Evolutionary conservation across 1,140 invertebrate species (phyloP), one percentile per base, ranked within the genome.

Genomic region (Rhysida immarginata): DNA sequence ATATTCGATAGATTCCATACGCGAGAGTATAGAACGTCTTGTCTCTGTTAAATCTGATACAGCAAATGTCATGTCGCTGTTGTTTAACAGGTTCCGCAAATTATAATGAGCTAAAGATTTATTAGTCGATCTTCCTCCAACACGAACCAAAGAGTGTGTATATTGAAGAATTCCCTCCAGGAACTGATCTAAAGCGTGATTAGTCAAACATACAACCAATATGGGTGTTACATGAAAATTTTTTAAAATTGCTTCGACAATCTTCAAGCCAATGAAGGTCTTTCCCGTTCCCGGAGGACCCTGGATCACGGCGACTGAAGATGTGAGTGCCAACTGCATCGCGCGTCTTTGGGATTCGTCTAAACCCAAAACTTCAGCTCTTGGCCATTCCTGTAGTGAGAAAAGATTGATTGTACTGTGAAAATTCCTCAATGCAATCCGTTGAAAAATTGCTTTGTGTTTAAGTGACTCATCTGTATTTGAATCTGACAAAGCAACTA

Each of bases 141-240:
- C 75, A 25, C 87, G 74, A 14, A 85, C 71, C 53, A 90, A 71
- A 5, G 66, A 67, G 1, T 60, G 46, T 2, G 62, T 66, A 26
- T 61, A 66, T 18, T 66, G 55, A 3, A 77, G 63, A 11, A 86
- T 74, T 21, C 80, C 83, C 67, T 87, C 79, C n/a, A 93, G 67
- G 71, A 93, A 91, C 65, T 92, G 86, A 73, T 93, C 88, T 1
- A 93, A 66, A 1, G 88, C 87, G 68, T 91, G 85, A 65, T 92
- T 93, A 0, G 86, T 90, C 60, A 81, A 88, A 63, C 85, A 87
- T 21, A 92, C 78, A 13, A 93, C 73, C 1, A 92, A 67, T 54
- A 92, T 81, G 2, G 83, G 81, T n/a, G 41, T 48, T 2, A 63
- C 26, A 2, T 57, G 29, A 25, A 49, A 46, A 60, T 74, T 73